A percentile compares a stretch with the other conserved stretches of the same genome.
phyloP scores from a whole-genome alignment of 2,113 vertebrate species.

The Ceuthmochares aereus region DNA sequence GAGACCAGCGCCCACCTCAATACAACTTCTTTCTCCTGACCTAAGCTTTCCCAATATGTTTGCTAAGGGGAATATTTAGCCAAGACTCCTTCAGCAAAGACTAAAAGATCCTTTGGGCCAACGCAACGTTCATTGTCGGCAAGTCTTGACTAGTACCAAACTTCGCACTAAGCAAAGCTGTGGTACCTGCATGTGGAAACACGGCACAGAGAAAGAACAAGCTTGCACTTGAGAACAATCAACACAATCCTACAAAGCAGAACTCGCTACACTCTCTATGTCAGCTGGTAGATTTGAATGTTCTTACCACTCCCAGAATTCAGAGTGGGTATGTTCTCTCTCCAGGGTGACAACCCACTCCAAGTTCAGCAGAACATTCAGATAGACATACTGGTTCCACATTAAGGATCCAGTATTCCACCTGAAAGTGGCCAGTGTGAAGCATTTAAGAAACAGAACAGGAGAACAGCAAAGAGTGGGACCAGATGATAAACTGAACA shows the following conservation, averaged over 20 bases:
- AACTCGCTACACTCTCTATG: not conserved
- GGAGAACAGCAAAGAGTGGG: not conserved
- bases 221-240: not conserved
- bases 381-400: not conserved
- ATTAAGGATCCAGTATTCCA: not conserved
- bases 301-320: not conserved
- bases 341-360: not conserved
- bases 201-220: not conserved
- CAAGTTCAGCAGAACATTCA: not conserved
- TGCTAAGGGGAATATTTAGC: not conserved
- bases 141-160: not conserved
- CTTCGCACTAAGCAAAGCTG: not conserved
- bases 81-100: not conserved
- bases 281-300: not conserved
- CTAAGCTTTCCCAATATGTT: not conserved
- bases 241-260: accelerated
- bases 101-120: not conserved
- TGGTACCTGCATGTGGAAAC: not conserved
- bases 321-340: not conserved
- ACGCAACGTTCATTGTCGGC: not conserved
- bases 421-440: accelerated
- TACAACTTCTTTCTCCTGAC: not conserved
- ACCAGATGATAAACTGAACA: not conserved
- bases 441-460: not conserved
- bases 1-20: too few relatives aligned